phyloP scores from a whole-genome alignment of 1,140 invertebrate species.

The Venustaconcha ellipsiformis region DNA sequence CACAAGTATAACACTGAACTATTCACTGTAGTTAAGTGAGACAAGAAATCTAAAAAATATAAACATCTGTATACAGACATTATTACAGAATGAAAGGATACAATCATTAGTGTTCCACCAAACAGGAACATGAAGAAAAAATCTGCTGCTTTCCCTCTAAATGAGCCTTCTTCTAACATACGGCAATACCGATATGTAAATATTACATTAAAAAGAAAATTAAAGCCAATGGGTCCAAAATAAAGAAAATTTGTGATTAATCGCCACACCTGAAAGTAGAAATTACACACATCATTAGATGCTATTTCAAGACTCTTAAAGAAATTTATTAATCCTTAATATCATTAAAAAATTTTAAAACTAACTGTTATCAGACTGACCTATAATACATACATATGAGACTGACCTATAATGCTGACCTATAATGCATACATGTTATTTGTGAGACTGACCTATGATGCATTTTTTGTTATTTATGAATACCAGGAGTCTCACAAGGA shows the following conservation, averaged over 20 bases:
- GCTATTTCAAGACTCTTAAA: no score
- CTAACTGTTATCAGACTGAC: no score
- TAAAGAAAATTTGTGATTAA: constrained; percentile 97
- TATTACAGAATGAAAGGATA: constrained; percentile 65
- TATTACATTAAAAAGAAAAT: constrained; percentile 99
- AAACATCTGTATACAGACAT: neutral
- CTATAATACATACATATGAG: no score
- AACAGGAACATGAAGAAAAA: constrained; percentile 99
- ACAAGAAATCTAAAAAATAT: neutral
- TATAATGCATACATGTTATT: no score
- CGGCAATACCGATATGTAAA: constrained; percentile 99
- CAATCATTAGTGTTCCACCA: constrained; percentile 80
- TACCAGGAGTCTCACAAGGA: no score
- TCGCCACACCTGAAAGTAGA: constrained; percentile 86
- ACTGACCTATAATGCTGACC: no score
- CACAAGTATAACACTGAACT: no score
- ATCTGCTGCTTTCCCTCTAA: constrained; percentile 94
- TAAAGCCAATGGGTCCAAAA: constrained; percentile 98
- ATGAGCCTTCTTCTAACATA: constrained; percentile 99
- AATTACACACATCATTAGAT: neutral
- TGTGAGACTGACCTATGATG: no score
- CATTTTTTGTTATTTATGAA: no score
- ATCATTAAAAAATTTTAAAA: no score
- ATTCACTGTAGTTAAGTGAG: neutral
- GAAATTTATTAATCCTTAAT: no score